Evolutionary conservation across 2,797 vertebrate genomes (phyloP).

Genomic region (Eulemur albifrons): DNA sequence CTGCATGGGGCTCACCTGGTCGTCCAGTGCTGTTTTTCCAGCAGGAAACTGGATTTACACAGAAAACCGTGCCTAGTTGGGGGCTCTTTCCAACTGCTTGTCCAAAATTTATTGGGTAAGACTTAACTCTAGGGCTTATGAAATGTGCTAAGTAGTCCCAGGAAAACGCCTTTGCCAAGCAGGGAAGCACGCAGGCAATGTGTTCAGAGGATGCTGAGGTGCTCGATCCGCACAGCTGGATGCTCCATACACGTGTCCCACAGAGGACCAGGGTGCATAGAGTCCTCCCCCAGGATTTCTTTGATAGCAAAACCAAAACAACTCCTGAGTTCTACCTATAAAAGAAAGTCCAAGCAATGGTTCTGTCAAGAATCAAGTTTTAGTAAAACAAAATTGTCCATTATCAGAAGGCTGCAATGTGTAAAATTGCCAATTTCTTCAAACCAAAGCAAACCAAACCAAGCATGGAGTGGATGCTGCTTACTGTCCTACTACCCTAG

Average conservation of each 20-base stretch:
- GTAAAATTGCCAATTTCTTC: background rate
- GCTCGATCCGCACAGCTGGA: background rate
- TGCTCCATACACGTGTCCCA: fast-evolving
- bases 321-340: fast-evolving
- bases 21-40: fast-evolving
- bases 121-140: background rate
- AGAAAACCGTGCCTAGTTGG: background rate
- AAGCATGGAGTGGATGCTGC: background rate
- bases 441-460: background rate
- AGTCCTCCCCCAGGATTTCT: background rate
- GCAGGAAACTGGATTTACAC: background rate
- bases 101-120: background rate
- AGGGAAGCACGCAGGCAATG: fast-evolving
- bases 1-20: background rate
- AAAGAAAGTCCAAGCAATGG: background rate
- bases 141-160: background rate
- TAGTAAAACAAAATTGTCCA: background rate
- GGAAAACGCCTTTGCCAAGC: background rate
- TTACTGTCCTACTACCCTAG: background rate
- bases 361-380: background rate
- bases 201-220: background rate
- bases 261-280: fast-evolving
- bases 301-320: fast-evolving
- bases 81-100: background rate
- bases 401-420: background rate